Evolutionary conservation across 2,113 vertebrate genomes (phyloP).

Genomic region (Aythya baeri): DNA sequence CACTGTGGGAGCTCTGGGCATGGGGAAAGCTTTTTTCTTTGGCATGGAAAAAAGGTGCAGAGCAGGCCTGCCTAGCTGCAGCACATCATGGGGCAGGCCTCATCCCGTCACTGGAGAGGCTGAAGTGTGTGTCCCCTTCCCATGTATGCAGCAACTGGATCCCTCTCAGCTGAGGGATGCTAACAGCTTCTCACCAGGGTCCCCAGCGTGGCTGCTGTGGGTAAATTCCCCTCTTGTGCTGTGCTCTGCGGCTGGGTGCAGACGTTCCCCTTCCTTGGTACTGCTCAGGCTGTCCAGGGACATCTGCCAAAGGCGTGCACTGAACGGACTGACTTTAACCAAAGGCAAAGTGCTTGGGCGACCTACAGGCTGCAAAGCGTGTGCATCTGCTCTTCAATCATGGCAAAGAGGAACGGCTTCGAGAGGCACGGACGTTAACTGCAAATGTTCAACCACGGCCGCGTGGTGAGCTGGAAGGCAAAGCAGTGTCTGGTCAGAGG

Average conservation of each 20-base stretch:
- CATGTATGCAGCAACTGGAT: background rate
- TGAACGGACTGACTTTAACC: background rate
- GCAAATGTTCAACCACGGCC: background rate
- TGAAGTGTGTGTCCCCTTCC: no score
- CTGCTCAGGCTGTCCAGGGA: background rate
- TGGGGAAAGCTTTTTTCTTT: background rate
- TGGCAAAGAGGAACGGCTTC: no score
- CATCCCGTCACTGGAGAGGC: background rate
- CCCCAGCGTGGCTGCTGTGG: background rate
- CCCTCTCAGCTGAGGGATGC: background rate
- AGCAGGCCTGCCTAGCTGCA: background rate
- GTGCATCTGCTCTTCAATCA: background rate
- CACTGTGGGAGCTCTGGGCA: background rate
- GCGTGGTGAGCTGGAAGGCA: background rate
- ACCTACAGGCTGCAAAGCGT: background rate
- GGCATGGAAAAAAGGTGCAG: background rate
- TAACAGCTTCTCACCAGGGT: background rate
- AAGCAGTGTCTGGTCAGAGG: no score
- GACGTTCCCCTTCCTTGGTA: background rate
- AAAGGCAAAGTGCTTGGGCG: background rate
- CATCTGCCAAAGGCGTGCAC: background rate
- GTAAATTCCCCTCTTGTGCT: background rate
- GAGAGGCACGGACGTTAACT: background rate
- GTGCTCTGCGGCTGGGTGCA: background rate
- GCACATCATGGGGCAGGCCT: background rate